These are phyloP conservation scores for Netelia fuscicornis DNA, from an alignment of 2,888 invertebrate species.

Conservation along the genomic window DNA sequence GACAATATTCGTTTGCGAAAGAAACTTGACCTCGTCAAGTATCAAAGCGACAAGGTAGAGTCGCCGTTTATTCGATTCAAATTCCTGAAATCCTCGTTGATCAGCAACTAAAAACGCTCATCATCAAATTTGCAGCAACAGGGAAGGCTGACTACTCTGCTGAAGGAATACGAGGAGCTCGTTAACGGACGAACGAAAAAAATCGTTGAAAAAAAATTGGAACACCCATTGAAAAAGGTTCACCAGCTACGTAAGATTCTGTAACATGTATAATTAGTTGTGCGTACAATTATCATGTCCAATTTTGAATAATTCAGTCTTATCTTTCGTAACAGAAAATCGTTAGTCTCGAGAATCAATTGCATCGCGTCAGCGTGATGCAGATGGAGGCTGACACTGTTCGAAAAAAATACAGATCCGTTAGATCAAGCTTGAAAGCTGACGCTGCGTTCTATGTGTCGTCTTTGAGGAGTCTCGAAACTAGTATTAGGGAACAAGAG, in stretches of 20 bases:
- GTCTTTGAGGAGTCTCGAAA: slow-evolving; percentile 89
- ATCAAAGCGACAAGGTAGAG: slow-evolving; percentile 88
- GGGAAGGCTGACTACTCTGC: slow-evolving; percentile 76
- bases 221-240: slow-evolving; percentile 89
- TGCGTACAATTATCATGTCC: slow-evolving; percentile 3
- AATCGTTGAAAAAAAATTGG: slow-evolving; percentile 82
- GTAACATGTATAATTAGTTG: slow-evolving; percentile 15
- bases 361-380: slow-evolving; percentile 92
- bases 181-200: slow-evolving; percentile 77
- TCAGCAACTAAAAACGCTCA: neutral
- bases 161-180: slow-evolving; percentile 81
- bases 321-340: slow-evolving; percentile 80
- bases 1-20: slow-evolving; percentile 85
- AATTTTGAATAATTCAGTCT: slow-evolving; percentile 5
- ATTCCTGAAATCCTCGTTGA: neutral
- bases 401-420: slow-evolving; percentile 91
- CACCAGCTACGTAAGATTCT: slow-evolving; percentile 69
- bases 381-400: slow-evolving; percentile 93
- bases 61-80: neutral
- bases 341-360: slow-evolving; percentile 91
- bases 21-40: slow-evolving; percentile 90
- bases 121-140: slow-evolving; percentile 75
- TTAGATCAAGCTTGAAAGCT: slow-evolving; percentile 85
- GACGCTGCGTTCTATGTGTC: slow-evolving; percentile 80
- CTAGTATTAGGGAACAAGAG: slow-evolving; percentile 89